These are phyloP conservation scores for Scleropages formosus DNA, from an alignment of 2,797 vertebrate genomes.

Conservation along the genomic window DNA sequence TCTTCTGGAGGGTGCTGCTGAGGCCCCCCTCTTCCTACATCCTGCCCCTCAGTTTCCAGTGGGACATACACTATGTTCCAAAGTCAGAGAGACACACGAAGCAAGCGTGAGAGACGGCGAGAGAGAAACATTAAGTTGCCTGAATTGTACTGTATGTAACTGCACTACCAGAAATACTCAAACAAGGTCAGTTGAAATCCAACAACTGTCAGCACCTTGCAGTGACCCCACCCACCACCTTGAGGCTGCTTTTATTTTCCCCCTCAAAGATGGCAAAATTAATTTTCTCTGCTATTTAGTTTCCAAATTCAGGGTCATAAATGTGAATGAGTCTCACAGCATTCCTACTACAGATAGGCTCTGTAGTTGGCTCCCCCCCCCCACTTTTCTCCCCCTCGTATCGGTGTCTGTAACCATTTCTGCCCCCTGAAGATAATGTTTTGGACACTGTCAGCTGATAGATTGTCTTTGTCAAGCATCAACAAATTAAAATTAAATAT, in stretches of 20 bases:
- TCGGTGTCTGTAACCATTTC: conserved; percentile 81
- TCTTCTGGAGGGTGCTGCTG: conserved; percentile 94
- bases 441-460: conserved; percentile 75
- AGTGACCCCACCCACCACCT: conserved; percentile 19
- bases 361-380: conserved; percentile 74
- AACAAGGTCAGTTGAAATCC: conserved; percentile 5
- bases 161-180: conserved; percentile 81
- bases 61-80: conserved; percentile 48
- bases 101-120: conserved; percentile 24
- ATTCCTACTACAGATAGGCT: conserved; percentile 72
- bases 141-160: conserved; percentile 87
- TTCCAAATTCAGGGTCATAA: conserved; percentile 76
- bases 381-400: conserved; percentile 71
- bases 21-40: conserved; percentile 60
- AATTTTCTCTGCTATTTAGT: conserved; percentile 80
- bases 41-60: conserved; percentile 42
- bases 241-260: conserved; percentile 21
- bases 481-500: conserved; percentile 53
- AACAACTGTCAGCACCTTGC: conserved; percentile 14
- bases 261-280: conserved; percentile 65
- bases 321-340: conserved; percentile 63
- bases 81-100: conserved; percentile 32
- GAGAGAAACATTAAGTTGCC: conserved; percentile 63
- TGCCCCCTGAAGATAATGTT: conserved; percentile 82
- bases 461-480: conserved; percentile 79